Percentiles rank a stretch among this genome's conserved stretches.
phyloP scores from a whole-genome alignment of 2,797 vertebrate species.

The Numenius phaeopus region DNA sequence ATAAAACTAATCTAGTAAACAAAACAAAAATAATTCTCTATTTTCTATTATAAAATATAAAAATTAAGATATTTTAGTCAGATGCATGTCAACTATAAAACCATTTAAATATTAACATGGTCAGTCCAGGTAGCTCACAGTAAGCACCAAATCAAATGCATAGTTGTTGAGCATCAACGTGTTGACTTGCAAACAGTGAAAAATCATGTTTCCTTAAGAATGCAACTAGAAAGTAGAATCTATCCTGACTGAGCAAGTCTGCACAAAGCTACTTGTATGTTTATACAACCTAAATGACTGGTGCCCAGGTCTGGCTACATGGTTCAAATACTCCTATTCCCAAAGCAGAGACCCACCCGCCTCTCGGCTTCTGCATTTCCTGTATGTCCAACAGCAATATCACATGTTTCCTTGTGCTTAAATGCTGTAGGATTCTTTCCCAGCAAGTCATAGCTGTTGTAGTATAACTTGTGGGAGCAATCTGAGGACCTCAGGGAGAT shows the following conservation, averaged over 20 bases:
- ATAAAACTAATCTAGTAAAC: neutral
- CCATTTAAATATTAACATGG: neutral
- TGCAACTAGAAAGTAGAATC: neutral
- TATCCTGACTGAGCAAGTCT: neutral
- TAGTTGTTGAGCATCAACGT: neutral
- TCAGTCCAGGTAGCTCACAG: neutral
- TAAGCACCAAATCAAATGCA: neutral
- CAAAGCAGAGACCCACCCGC: neutral
- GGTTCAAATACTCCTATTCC: conserved; percentile 9
- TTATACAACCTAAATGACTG: neutral
- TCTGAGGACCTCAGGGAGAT: neutral
- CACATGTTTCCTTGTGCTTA: neutral
- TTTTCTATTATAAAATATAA: neutral
- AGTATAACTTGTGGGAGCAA: neutral
- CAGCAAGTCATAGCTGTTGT: conserved; percentile 50
- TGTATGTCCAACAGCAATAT: neutral
- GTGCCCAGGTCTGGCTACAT: neutral
- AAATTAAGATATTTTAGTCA: neutral
- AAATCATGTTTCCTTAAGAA: neutral
- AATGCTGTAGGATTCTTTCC: conserved; percentile 55
- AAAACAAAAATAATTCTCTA: neutral
- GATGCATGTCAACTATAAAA: neutral
- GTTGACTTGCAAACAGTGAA: neutral
- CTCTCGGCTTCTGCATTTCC: neutral
- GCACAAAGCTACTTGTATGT: neutral